phyloP scores from a whole-genome alignment of 2,888 invertebrate genomes.

The Chelonus formosanus region DNA sequence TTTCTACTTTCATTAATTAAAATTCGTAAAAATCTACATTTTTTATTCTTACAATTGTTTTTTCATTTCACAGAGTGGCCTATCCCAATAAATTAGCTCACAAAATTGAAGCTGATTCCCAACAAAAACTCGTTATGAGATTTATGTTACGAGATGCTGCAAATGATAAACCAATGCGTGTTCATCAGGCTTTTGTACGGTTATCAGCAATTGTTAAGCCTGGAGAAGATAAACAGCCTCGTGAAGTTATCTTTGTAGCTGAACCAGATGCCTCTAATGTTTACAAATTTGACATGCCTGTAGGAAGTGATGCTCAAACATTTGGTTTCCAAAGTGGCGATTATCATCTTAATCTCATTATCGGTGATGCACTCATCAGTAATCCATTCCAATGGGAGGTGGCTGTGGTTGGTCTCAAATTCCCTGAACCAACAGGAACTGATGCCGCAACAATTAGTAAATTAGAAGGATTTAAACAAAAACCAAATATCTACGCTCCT shows the following conservation, averaged over 20 bases:
- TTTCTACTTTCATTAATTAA: no score
- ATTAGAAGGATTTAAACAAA: slow-evolving; percentile 52
- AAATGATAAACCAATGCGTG: slow-evolving; percentile 73
- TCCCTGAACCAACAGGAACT: slow-evolving; percentile 63
- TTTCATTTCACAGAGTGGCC: slow-evolving; percentile 68
- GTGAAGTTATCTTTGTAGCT: slow-evolving; percentile 93
- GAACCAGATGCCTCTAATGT: slow-evolving; percentile 81
- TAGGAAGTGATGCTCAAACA: slow-evolving; percentile 81
- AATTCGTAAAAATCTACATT: no score
- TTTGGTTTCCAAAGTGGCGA: slow-evolving; percentile 79
- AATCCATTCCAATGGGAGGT: slow-evolving; percentile 90
- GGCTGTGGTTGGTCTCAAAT: slow-evolving; percentile 80
- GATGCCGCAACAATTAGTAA: slow-evolving; percentile 53
- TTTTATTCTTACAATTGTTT: no score
- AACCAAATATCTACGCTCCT: slow-evolving; percentile 63
- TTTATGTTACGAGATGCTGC: slow-evolving; percentile 80
- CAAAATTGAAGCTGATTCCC: slow-evolving; percentile 83
- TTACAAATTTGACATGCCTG: slow-evolving; percentile 93
- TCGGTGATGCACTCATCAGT: slow-evolving; percentile 91
- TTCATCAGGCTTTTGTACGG: slow-evolving; percentile 89
- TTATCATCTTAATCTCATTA: slow-evolving; percentile 83
- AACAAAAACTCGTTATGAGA: slow-evolving; percentile 87
- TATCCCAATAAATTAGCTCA: slow-evolving; percentile 78
- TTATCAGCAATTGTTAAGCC: slow-evolving; percentile 68
- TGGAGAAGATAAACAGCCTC: slow-evolving; percentile 66